A percentile compares a stretch with the other conserved stretches of the same genome.
Evolutionary conservation across 2,888 invertebrate genomes (phyloP).

Genomic region (Tiliacea citrago): DNA sequence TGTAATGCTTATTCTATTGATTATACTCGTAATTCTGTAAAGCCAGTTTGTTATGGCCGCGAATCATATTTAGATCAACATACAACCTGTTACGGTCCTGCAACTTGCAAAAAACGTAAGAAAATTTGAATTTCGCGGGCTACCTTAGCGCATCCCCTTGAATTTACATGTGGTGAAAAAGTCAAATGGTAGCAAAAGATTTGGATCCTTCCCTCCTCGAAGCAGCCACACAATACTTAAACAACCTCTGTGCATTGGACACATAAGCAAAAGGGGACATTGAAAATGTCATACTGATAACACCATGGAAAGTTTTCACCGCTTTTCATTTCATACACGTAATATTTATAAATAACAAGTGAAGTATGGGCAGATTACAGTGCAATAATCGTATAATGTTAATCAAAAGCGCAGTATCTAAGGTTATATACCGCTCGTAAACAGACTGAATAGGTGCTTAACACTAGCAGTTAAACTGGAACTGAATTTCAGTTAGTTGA

Average conservation of each 20-base stretch:
- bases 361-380: slow-evolving; percentile 40
- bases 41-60: no score
- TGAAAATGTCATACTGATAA: slow-evolving; percentile 20
- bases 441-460: slow-evolving; percentile 21
- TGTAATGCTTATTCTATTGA: no score
- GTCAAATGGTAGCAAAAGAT: neutral
- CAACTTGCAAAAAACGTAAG: no score
- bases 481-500: neutral
- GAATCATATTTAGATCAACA: no score
- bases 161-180: neutral
- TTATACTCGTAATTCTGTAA: no score
- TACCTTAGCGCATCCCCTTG: no score
- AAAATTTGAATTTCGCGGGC: no score
- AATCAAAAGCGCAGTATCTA: slow-evolving; percentile 47
- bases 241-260: neutral
- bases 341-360: slow-evolving; percentile 43
- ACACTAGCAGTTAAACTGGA: neutral
- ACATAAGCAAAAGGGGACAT: neutral
- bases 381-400: slow-evolving; percentile 51
- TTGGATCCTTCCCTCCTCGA: neutral
- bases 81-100: no score
- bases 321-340: slow-evolving; percentile 27
- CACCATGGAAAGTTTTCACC: slow-evolving; percentile 20
- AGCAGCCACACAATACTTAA: neutral
- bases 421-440: slow-evolving; percentile 41